Percentiles rank a stretch among this genome's conserved stretches.
phyloP scores from a whole-genome alignment of 2,113 vertebrate species.

The Nycticorax nycticorax region DNA sequence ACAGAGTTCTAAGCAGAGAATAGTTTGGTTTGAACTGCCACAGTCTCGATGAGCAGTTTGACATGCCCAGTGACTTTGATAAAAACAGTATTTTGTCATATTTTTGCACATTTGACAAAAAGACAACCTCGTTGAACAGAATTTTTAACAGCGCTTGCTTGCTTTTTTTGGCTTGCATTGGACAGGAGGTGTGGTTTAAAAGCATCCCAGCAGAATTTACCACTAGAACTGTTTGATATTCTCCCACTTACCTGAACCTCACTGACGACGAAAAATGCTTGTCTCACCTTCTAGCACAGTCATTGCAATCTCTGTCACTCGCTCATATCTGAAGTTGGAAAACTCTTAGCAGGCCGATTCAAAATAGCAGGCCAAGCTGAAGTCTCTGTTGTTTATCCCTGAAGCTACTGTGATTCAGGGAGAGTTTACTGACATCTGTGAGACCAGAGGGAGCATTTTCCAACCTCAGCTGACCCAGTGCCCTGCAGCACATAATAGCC shows the following conservation, averaged over 20 bases:
- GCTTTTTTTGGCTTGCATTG: not conserved
- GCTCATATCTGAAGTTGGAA: not conserved
- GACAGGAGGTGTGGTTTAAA: not conserved
- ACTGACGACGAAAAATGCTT: not conserved
- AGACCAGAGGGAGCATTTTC: conserved; percentile 8
- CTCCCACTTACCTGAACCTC: not conserved
- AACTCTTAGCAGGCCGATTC: not conserved
- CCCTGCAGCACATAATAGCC: not conserved
- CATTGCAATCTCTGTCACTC: not conserved
- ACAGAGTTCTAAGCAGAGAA: not conserved
- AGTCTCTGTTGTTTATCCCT: conserved; percentile 42
- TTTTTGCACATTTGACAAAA: not conserved
- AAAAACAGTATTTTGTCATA: not conserved
- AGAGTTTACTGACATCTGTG: conserved; percentile 10
- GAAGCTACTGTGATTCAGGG: conserved; percentile 11
- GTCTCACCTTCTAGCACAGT: not conserved
- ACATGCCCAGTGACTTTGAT: not conserved
- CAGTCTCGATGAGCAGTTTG: not conserved
- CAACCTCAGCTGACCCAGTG: not conserved
- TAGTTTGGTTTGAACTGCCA: not conserved
- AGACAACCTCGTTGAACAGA: not conserved
- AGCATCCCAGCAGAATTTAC: not conserved
- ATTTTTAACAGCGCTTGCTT: not conserved
- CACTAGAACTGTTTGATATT: not conserved
- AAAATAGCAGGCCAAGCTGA: not conserved